Evolutionary conservation across 2,888 invertebrate genomes (phyloP).

Genomic region (Pristionchus maxplancki): DNA sequence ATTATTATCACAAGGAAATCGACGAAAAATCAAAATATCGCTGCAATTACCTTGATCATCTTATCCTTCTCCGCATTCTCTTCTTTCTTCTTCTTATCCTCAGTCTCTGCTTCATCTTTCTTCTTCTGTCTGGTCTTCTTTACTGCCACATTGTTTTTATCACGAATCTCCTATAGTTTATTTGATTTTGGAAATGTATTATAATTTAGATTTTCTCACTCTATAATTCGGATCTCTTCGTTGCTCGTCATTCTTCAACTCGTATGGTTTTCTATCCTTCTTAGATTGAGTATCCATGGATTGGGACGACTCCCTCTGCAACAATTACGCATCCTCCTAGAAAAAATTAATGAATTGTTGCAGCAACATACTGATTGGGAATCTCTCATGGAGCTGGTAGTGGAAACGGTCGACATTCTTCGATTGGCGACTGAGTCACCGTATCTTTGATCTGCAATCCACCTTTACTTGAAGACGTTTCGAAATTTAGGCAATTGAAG

Average conservation of each 20-base stretch:
- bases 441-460: background rate
- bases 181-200: background rate
- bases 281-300: background rate
- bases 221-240: background rate
- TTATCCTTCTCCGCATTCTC: background rate
- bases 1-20: background rate
- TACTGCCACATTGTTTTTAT: background rate
- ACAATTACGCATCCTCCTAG: background rate
- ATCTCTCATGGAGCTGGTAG: background rate
- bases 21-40: background rate
- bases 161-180: background rate
- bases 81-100: background rate
- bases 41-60: background rate
- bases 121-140: background rate
- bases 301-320: background rate
- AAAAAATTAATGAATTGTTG: background rate
- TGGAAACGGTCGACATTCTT: background rate
- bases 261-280: background rate
- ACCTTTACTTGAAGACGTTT: background rate
- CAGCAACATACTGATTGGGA: background rate
- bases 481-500: background rate
- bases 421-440: background rate
- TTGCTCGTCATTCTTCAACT: background rate
- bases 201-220: background rate
- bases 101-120: background rate